A percentile compares a stretch with the other conserved stretches of the same genome.
Evolutionary conservation across 2,113 vertebrate species (phyloP).

Genomic region (Solenodon paradoxus): DNA sequence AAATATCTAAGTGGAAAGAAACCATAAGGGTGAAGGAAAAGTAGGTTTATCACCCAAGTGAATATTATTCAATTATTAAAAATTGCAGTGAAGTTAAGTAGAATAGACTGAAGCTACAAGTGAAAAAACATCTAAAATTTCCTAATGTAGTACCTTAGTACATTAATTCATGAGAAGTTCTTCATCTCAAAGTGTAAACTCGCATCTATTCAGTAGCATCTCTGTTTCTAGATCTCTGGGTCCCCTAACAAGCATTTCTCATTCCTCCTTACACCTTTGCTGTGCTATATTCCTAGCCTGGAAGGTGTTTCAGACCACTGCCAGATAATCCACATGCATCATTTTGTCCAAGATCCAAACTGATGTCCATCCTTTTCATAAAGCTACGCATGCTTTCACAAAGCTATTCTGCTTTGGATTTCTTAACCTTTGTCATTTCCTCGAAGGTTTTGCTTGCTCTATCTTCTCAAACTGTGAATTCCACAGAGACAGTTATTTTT

Average conservation of each 20-base stretch:
- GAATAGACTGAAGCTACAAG: too few relatives aligned
- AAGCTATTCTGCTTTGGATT: neutral
- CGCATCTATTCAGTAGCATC: too few relatives aligned
- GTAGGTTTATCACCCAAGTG: neutral
- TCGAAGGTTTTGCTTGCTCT: neutral
- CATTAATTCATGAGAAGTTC: neutral
- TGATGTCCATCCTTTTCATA: too few relatives aligned
- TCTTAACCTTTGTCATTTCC: neutral
- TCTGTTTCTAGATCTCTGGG: neutral
- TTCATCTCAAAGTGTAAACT: neutral
- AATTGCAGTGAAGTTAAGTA: neutral
- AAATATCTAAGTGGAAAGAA: neutral
- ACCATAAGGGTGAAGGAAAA: neutral
- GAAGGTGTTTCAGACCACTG: neutral
- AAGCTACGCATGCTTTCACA: too few relatives aligned
- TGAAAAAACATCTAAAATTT: neutral
- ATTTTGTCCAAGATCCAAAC: neutral
- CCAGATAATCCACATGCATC: rapidly evolving
- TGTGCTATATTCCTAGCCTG: too few relatives aligned
- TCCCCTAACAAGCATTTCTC: neutral
- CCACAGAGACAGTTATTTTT: neutral
- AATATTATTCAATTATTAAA: neutral
- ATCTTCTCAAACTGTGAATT: neutral
- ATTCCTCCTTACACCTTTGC: rapidly evolving
- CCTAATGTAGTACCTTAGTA: neutral